phyloP scores from a whole-genome alignment of 1,140 invertebrate species.

The Microplitis mediator region DNA sequence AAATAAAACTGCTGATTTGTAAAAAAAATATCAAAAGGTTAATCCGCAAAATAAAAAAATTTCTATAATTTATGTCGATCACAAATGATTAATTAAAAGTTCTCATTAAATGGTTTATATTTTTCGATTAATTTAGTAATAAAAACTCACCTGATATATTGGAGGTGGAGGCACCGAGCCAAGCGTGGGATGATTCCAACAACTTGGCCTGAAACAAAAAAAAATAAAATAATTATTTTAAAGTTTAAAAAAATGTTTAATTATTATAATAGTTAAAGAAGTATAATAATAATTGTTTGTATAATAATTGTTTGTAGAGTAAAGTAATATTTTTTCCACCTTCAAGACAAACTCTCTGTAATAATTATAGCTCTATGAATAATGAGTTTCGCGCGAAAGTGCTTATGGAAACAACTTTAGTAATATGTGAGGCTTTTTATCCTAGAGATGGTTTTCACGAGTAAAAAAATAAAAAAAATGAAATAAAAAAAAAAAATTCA shows the following conservation, averaged over 20 bases:
- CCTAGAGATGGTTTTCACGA: conserved; percentile 9
- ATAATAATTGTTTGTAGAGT: neutral
- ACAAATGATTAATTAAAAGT: too few relatives aligned
- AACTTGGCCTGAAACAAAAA: conserved; percentile 83
- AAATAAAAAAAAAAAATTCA: neutral
- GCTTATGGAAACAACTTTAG: conserved; percentile 46
- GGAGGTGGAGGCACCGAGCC: conserved; percentile 84
- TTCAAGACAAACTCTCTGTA: conserved; percentile 19
- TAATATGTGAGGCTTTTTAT: conserved; percentile 47
- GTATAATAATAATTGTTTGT: neutral
- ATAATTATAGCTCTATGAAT: conserved; percentile 16
- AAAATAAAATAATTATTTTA: conserved; percentile 20
- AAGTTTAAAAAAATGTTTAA: neutral
- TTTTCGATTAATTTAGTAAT: neutral
- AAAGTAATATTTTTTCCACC: neutral
- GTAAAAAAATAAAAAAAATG: neutral
- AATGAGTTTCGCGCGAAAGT: conserved; percentile 23
- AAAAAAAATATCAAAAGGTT: too few relatives aligned
- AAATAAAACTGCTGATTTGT: too few relatives aligned
- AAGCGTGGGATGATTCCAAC: conserved; percentile 86
- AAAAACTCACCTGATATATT: conserved; percentile 83
- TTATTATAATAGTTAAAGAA: neutral
- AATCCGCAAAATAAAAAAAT: too few relatives aligned
- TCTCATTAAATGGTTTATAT: too few relatives aligned
- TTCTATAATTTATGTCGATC: too few relatives aligned